Conservation (phyloP, 37 sponge, comb jelly and placozoan species). For the Diacarnus erythraeanus region DNA sequence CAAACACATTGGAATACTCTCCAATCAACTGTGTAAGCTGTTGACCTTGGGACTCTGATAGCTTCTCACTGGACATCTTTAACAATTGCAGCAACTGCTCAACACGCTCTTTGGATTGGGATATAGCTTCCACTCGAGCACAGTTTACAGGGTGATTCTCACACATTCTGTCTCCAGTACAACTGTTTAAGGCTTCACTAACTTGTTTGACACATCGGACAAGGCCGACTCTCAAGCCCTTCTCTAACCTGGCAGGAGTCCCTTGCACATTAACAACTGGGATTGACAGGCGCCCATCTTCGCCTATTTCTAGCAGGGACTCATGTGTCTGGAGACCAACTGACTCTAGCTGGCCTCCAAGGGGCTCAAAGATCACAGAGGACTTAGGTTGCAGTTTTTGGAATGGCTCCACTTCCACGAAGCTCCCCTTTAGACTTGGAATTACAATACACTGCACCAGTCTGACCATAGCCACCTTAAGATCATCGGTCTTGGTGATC, state of each 20-base stretch:
- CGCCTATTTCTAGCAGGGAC: too few relatives aligned
- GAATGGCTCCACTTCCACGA: not conserved
- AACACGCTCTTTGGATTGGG: not conserved
- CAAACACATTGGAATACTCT: constrained; percentile 41
- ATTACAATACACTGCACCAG: not conserved
- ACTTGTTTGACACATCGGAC: too few relatives aligned
- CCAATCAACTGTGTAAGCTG: constrained; percentile 5
- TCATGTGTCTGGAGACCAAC: too few relatives aligned
- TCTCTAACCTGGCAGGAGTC: too few relatives aligned
- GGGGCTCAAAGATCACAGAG: too few relatives aligned
- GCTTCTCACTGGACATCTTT: not conserved
- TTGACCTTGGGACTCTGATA: not conserved
- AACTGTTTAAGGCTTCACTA: too few relatives aligned
- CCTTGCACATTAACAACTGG: too few relatives aligned
- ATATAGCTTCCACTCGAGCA: not conserved
- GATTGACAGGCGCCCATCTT: too few relatives aligned
- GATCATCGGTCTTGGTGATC: not conserved
- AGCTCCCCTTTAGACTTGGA: constrained; percentile 5
- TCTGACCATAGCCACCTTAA: not conserved
- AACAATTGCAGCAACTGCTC: not conserved
- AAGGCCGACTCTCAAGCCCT: too few relatives aligned
- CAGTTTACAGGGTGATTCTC: not conserved
- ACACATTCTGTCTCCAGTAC: not conserved
- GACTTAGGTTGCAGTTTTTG: too few relatives aligned
- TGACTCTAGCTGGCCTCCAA: too few relatives aligned